Percentiles rank a stretch among this genome's conserved stretches.
Evolutionary conservation across 2,113 vertebrate species (phyloP).

Genomic region (Dicentrarchus labrax): DNA sequence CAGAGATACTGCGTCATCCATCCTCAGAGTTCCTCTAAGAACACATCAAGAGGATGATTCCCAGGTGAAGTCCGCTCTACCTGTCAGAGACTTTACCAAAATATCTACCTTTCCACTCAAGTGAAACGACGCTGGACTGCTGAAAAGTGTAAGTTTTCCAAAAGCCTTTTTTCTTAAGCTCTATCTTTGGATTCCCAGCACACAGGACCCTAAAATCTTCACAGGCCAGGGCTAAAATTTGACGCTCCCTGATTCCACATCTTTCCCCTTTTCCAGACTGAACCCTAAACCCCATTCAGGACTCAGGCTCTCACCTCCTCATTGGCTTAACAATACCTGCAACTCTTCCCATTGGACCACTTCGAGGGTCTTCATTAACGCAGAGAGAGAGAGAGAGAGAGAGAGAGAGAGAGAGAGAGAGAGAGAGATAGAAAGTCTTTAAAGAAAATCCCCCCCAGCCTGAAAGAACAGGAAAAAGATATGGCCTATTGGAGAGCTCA

Average conservation of each 20-base stretch:
- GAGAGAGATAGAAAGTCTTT: constrained; percentile 70
- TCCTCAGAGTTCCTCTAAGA: constrained; percentile 64
- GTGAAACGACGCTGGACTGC: constrained; percentile 33
- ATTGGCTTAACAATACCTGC: constrained; percentile 64
- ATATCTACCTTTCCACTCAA: constrained; percentile 62
- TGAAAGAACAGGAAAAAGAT: constrained; percentile 75
- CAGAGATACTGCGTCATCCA: constrained; percentile 35
- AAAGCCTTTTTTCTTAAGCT: constrained; percentile 58
- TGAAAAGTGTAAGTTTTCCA: constrained; percentile 48
- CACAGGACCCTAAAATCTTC: constrained; percentile 71
- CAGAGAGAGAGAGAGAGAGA: constrained; percentile 70
- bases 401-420: constrained; percentile 61
- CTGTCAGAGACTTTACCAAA: constrained; percentile 68
- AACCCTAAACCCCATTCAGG: constrained; percentile 33
- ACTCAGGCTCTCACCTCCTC: constrained; percentile 49
- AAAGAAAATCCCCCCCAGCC: constrained; percentile 72
- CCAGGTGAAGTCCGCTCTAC: constrained; percentile 62
- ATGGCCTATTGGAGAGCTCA: constrained; percentile 79
- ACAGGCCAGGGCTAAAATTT: constrained; percentile 57
- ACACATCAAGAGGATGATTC: constrained; percentile 69
- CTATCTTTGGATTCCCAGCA: constrained; percentile 64
- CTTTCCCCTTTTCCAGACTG: constrained; percentile 30
- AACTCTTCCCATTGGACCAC: constrained; percentile 64
- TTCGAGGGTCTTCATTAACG: constrained; percentile 80
- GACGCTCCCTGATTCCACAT: constrained; percentile 52